Percentiles rank a stretch among this genome's conserved stretches.
These are phyloP conservation scores for Oppia nitens DNA, from an alignment of 1,140 invertebrate genomes.

Conservation along the genomic window DNA sequence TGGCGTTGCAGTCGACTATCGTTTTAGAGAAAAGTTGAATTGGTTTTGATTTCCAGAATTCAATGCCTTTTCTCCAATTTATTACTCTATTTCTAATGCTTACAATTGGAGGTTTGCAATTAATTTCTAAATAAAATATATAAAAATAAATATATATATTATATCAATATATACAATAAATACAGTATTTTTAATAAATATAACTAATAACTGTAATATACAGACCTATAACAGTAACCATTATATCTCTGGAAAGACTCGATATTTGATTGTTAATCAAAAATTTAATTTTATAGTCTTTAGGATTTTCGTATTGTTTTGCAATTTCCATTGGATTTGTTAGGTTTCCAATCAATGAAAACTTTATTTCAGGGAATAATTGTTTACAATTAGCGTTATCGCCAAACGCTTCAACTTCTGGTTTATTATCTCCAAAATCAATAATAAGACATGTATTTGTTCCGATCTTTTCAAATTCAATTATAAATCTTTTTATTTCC, in stretches of 20 bases:
- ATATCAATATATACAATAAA: no score
- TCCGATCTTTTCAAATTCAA: conserved; percentile 22
- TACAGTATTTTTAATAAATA: no score
- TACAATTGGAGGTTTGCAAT: conserved; percentile 27
- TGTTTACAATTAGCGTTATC: conserved; percentile 13
- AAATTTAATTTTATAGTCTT: conserved; percentile 24
- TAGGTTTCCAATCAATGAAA: conserved; percentile 14
- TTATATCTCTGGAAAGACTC: conserved; percentile 22
- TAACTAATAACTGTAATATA: background rate
- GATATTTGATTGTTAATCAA: conserved; percentile 26
- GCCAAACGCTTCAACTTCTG: conserved; percentile 13
- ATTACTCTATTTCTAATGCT: conserved; percentile 22
- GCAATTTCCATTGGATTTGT: conserved; percentile 17
- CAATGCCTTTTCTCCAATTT: conserved; percentile 10
- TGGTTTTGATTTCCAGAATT: conserved; percentile 20
- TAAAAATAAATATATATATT: no score
- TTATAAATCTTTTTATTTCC: conserved; percentile 19
- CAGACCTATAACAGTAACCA: conserved; percentile 13
- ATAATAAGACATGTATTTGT: conserved; percentile 28
- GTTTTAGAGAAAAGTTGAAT: conserved; percentile 22
- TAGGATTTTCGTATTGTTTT: conserved; percentile 23
- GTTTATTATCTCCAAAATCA: conserved; percentile 26
- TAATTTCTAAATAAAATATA: conserved; percentile 11
- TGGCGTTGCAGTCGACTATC: conserved; percentile 22
- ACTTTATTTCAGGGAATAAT: conserved; percentile 4